phyloP scores from a whole-genome alignment of 2,797 vertebrate genomes.

The Myotis myotis region DNA sequence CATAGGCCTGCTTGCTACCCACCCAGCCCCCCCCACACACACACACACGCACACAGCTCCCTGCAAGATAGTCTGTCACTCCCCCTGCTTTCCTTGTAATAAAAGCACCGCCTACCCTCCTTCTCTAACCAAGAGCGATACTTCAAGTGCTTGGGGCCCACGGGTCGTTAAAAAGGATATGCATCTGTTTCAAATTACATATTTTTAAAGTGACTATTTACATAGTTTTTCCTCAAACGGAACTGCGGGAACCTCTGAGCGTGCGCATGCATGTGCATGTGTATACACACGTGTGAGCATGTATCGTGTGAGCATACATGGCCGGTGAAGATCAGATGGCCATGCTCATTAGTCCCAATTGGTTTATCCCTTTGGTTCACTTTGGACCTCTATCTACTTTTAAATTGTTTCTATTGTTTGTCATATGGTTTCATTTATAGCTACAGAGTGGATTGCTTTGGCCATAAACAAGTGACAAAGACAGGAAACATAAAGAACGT shows the following conservation, averaged over 20 bases:
- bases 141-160: background rate
- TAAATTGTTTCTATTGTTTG: conserved; percentile 24
- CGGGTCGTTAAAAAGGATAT: background rate
- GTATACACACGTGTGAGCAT: too few relatives aligned
- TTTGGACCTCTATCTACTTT: background rate
- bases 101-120: background rate
- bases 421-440: conserved; percentile 29
- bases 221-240: background rate
- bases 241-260: background rate
- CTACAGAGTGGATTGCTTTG: background rate
- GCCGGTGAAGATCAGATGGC: background rate
- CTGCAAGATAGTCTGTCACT: background rate
- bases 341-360: background rate
- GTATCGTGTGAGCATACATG: background rate
- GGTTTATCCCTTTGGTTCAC: background rate
- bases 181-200: background rate
- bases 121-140: background rate
- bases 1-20: background rate
- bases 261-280: too few relatives aligned
- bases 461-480: conserved; percentile 51
- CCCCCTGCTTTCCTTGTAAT: background rate
- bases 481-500: conserved; percentile 45
- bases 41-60: background rate
- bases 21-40: background rate
- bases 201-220: background rate